Percentiles rank a stretch among this genome's conserved stretches.
Evolutionary conservation across 2,113 vertebrate genomes (phyloP).

Genomic region (Cyprinus carpio): DNA sequence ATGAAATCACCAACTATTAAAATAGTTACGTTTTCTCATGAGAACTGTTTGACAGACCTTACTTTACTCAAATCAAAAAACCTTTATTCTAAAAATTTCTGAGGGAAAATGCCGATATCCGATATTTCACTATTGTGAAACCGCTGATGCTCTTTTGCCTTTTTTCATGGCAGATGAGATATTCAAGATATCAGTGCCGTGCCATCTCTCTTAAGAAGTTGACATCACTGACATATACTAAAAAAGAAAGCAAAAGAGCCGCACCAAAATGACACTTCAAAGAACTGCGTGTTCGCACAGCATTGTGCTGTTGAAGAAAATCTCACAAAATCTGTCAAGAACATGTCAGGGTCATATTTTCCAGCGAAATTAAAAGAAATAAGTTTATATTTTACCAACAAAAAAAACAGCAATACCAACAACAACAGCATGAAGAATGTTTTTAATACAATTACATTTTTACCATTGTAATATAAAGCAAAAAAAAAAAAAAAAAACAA

Average conservation of each 20-base stretch:
- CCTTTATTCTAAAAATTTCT: neutral
- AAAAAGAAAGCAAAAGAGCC: neutral
- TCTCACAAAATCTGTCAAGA: neutral
- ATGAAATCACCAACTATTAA: neutral
- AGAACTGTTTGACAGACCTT: neutral
- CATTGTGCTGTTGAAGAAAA: neutral
- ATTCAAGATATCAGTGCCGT: neutral
- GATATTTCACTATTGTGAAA: neutral
- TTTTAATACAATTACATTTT: neutral
- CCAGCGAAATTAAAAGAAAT: neutral
- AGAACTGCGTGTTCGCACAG: neutral
- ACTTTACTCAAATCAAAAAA: neutral
- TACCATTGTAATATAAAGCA: neutral
- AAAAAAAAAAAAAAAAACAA: neutral
- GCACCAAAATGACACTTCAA: neutral
- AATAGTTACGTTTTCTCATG: neutral
- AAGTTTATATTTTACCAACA: neutral
- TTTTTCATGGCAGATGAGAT: neutral
- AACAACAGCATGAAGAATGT: neutral
- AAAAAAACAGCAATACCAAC: no score
- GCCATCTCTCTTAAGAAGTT: constrained; percentile 4
- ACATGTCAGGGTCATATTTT: neutral
- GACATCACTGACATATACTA: neutral
- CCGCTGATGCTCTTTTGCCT: neutral
- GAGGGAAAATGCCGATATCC: neutral